These are phyloP conservation scores for Mnemiopsis leidyi DNA, from an alignment of 37 sponge, comb jelly and placozoan genomes.

Conservation along the genomic window DNA sequence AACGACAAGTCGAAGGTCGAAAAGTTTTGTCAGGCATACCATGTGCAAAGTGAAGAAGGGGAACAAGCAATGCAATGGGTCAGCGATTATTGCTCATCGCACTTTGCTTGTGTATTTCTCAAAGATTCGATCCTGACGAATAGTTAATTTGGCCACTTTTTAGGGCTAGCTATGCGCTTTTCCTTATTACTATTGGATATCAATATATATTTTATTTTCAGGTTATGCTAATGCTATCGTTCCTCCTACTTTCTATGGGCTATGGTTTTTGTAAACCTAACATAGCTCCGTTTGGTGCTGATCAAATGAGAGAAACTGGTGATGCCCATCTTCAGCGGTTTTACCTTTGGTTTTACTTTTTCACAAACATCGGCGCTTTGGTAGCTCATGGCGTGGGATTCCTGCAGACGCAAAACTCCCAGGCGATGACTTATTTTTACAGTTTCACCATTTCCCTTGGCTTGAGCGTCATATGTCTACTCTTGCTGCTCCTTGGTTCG, in stretches of 20 bases:
- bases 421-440: neutral
- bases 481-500: too few species aligned
- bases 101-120: too few species aligned
- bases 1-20: neutral
- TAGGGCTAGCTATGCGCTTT: too few species aligned
- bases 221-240: neutral
- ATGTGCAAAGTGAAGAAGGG: neutral
- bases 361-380: neutral
- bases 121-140: too few species aligned
- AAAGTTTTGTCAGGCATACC: neutral
- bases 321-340: conserved; percentile 13
- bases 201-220: neutral
- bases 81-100: too few species aligned
- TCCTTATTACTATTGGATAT: too few species aligned
- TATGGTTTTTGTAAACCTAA: conserved; percentile 55
- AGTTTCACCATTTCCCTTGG: neutral
- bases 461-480: neutral
- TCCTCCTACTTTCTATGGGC: neutral
- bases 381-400: neutral
- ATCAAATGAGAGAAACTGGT: conserved; percentile 2
- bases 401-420: neutral
- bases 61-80: neutral
- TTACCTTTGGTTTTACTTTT: conserved; percentile 32
- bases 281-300: conserved; percentile 65
- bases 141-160: too few species aligned